Conservation (phyloP, 2,113 vertebrate species). For the Mustela lutreola region DNA sequence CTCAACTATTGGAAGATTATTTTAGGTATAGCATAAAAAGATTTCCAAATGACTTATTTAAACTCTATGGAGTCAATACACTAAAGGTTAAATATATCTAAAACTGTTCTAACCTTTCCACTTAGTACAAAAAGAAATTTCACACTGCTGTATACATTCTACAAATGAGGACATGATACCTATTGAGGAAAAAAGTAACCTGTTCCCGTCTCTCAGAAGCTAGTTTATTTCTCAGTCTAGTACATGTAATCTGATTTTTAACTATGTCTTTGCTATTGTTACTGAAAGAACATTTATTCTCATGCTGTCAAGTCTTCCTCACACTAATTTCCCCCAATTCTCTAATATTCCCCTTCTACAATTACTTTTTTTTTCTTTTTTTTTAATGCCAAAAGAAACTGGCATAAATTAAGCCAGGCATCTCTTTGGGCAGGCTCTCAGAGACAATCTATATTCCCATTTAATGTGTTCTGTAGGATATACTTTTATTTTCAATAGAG, state of each 20-base stretch:
- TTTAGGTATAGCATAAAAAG: neutral
- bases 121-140: neutral
- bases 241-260: neutral
- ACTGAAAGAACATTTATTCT: neutral
- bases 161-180: neutral
- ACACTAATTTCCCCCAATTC: neutral
- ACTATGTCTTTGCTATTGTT: neutral
- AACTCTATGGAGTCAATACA: neutral
- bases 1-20: neutral
- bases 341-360: neutral
- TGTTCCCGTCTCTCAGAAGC: neutral
- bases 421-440: neutral
- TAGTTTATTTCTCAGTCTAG: neutral
- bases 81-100: neutral
- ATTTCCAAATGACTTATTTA: neutral
- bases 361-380: neutral
- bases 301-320: neutral
- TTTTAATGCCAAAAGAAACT: neutral
- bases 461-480: neutral
- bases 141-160: neutral
- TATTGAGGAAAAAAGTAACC: neutral
- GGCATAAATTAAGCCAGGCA: neutral
- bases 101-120: neutral
- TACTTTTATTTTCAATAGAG: constrained; percentile 41
- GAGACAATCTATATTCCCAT: neutral